phyloP scores from a whole-genome alignment of 2,113 vertebrate species.

The Macaca nemestrina region DNA sequence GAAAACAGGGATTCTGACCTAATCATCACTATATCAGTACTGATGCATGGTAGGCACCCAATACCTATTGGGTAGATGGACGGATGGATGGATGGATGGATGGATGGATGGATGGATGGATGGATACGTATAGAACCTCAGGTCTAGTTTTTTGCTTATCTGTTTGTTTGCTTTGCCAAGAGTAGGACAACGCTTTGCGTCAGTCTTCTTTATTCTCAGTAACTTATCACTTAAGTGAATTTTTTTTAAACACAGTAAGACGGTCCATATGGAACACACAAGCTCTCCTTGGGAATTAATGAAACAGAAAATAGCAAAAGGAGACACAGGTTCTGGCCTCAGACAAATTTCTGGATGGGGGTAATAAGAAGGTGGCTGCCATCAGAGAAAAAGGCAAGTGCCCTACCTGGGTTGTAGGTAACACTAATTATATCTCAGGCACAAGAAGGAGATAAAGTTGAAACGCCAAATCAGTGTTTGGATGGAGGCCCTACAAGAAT shows the following conservation, averaged over 20 bases:
- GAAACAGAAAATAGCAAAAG: not conserved
- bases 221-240: not conserved
- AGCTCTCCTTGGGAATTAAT: not conserved
- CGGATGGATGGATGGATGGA: not conserved
- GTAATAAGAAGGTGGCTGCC: not conserved
- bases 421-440: not conserved
- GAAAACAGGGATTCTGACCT: not conserved
- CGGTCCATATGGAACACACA: not conserved
- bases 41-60: not conserved
- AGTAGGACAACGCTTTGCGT: not conserved
- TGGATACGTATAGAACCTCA: not conserved
- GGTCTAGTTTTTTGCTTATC: not conserved
- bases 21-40: not conserved
- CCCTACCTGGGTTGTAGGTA: not conserved
- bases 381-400: not conserved
- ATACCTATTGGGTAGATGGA: not conserved
- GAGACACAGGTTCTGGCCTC: not conserved
- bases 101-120: not conserved
- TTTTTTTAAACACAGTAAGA: constrained; percentile 15
- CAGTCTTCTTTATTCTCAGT: not conserved
- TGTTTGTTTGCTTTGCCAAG: not conserved
- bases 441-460: not conserved
- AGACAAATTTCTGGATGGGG: not conserved
- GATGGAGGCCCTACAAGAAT: not conserved
- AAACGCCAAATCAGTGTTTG: not conserved